Evolutionary conservation across 2,888 invertebrate genomes (phyloP).

Genomic region (Caenorhabditis japonica): DNA sequence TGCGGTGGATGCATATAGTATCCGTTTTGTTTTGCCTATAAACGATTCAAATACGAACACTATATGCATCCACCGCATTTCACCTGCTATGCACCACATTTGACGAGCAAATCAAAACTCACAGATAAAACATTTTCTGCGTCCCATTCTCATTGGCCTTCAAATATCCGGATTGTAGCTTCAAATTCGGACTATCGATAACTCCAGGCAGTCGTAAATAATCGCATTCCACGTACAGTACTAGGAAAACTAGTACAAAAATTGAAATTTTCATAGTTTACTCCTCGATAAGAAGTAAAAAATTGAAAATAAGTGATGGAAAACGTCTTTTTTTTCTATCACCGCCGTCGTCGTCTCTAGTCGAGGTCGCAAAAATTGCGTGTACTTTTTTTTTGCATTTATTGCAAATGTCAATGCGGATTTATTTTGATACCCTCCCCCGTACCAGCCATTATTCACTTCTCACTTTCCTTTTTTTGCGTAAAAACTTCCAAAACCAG

Average conservation of each 20-base stretch:
- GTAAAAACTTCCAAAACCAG: too few species aligned
- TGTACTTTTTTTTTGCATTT: background rate
- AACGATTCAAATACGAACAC: background rate
- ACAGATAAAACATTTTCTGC: conserved; percentile 79
- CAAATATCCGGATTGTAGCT: conserved; percentile 79
- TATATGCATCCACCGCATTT: too few species aligned
- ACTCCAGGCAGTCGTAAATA: conserved; percentile 25
- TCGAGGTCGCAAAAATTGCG: conserved; percentile 6
- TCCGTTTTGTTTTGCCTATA: too few species aligned
- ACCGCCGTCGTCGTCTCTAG: too few species aligned
- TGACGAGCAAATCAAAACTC: too few species aligned
- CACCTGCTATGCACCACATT: too few species aligned
- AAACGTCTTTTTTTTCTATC: too few species aligned
- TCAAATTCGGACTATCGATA: conserved; percentile 71
- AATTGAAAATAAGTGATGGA: too few species aligned
- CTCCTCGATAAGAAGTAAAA: background rate
- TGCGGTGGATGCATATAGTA: too few species aligned
- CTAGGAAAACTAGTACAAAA: background rate
- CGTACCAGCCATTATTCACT: too few species aligned
- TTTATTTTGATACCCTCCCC: conserved; percentile 37
- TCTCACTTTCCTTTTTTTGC: too few species aligned
- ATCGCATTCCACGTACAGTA: background rate
- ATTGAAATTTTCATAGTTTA: background rate
- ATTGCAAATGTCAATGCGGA: conserved; percentile 17
- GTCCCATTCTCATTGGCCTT: conserved; percentile 76